Conservation (phyloP, 2,888 invertebrate species). For the Cenopis cana region DNA sequence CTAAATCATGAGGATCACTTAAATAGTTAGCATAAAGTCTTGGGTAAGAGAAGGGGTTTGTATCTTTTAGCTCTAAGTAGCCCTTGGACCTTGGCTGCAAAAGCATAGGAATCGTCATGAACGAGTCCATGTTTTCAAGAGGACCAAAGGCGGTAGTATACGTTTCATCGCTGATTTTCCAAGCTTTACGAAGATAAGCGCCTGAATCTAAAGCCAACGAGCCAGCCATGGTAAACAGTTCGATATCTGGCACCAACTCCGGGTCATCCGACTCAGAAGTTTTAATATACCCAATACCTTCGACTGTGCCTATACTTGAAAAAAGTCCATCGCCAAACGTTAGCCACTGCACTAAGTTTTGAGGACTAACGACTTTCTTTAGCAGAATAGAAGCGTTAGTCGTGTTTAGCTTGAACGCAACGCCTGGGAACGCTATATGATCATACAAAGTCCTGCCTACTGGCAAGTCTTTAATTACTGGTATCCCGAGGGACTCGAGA, state of each 20-base stretch:
- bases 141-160: slow-evolving; percentile 83
- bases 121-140: slow-evolving; percentile 84
- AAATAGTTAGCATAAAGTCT: slow-evolving; percentile 93
- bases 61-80: slow-evolving; percentile 87
- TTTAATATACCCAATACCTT: slow-evolving; percentile 87
- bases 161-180: slow-evolving; percentile 84
- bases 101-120: slow-evolving; percentile 88
- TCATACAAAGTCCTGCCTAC: slow-evolving; percentile 89
- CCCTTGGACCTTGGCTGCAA: slow-evolving; percentile 91
- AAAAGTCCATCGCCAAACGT: slow-evolving; percentile 83
- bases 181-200: slow-evolving; percentile 77
- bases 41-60: slow-evolving; percentile 91
- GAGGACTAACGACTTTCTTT: slow-evolving; percentile 72
- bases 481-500: slow-evolving; percentile 84
- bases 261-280: slow-evolving; percentile 82
- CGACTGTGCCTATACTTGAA: slow-evolving; percentile 86
- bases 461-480: slow-evolving; percentile 86
- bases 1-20: slow-evolving; percentile 86
- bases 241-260: slow-evolving; percentile 87
- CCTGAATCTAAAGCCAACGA: slow-evolving; percentile 87
- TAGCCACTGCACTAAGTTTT: slow-evolving; percentile 76
- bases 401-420: slow-evolving; percentile 75
- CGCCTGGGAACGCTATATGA: slow-evolving; percentile 83
- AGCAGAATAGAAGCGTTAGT: slow-evolving; percentile 75
- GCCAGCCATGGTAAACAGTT: slow-evolving; percentile 86